Conservation (phyloP, 2,888 invertebrate species). For the Pseudococcus longispinus region DNA sequence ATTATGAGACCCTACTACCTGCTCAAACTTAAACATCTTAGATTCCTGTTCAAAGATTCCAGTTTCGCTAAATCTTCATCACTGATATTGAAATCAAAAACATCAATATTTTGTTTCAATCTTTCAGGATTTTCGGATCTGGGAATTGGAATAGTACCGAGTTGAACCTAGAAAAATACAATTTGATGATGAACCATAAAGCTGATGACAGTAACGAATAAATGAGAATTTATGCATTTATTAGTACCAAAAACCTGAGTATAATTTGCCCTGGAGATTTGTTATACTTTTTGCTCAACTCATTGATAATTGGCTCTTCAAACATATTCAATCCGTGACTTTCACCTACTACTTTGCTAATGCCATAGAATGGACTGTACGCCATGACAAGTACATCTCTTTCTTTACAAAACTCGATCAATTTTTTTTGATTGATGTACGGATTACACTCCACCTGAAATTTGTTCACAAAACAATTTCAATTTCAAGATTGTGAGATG, state of each 20-base stretch:
- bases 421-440: conserved; percentile 74
- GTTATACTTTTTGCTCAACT: conserved; percentile 70
- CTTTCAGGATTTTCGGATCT: conserved; percentile 59
- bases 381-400: conserved; percentile 66
- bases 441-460: conserved; percentile 82
- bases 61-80: conserved; percentile 59
- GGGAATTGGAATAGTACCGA: conserved; percentile 59
- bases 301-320: conserved; percentile 74
- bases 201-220: neutral
- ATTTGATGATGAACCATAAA: neutral
- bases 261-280: conserved; percentile 76
- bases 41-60: conserved; percentile 58
- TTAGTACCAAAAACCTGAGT: conserved; percentile 69
- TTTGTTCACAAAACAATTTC: neutral
- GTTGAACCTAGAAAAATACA: conserved; percentile 60
- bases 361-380: conserved; percentile 74
- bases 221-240: neutral
- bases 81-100: conserved; percentile 59
- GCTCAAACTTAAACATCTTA: conserved; percentile 41
- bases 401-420: conserved; percentile 74
- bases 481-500: neutral
- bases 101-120: conserved; percentile 59
- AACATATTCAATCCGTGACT: conserved; percentile 75
- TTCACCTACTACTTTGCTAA: conserved; percentile 82
- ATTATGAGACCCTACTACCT: too few species aligned